These are phyloP conservation scores for Lontra canadensis DNA, from an alignment of 2,113 vertebrate genomes.

Conservation along the genomic window DNA sequence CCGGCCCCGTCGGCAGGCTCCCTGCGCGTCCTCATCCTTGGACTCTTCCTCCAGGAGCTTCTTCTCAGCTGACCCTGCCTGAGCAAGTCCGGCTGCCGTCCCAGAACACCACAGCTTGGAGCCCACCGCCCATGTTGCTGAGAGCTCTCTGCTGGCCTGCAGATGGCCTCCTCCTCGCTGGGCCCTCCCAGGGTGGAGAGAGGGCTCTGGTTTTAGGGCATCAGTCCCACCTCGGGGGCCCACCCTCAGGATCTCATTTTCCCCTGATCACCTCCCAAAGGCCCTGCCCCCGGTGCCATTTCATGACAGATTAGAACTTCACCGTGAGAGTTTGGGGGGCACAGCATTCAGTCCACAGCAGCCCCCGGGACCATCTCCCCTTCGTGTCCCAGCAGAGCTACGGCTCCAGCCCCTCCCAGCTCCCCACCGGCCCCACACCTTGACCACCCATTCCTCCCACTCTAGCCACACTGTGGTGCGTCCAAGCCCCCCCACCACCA, in stretches of 20 bases:
- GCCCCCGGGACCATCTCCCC: not conserved
- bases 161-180: not conserved
- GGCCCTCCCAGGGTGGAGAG: not conserved
- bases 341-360: not conserved
- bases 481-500: accelerated
- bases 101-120: not conserved
- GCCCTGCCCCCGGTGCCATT: not conserved
- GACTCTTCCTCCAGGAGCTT: not conserved
- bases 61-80: not conserved
- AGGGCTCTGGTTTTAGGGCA: not conserved
- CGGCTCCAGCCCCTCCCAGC: accelerated
- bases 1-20: accelerated
- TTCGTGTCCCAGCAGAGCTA: too few relatives aligned
- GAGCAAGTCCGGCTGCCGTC: not conserved
- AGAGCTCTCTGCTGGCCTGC: not conserved
- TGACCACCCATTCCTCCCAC: too few relatives aligned
- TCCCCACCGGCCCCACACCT: too few relatives aligned
- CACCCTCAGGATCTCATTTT: not conserved
- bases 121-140: accelerated
- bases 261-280: not conserved
- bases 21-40: not conserved
- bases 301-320: not conserved
- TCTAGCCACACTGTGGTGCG: accelerated
- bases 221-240: not conserved
- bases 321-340: too few relatives aligned